These are phyloP conservation scores for Enteromius paludinosus DNA, from an alignment of 2,797 vertebrate species.

Conservation along the genomic window DNA sequence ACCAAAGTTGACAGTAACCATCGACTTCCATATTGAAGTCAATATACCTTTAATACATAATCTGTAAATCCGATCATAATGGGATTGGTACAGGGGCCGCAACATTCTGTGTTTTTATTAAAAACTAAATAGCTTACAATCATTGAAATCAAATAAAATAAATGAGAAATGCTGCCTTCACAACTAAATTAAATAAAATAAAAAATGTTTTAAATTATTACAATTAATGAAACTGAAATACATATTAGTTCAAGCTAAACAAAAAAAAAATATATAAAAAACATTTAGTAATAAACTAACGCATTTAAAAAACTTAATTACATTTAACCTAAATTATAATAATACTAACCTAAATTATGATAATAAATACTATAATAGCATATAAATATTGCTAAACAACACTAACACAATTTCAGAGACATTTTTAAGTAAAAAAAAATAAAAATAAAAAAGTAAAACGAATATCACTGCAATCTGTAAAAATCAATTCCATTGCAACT, in stretches of 20 bases:
- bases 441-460: constrained; percentile 65
- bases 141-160: background rate
- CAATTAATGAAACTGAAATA: background rate
- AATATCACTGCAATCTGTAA: constrained; percentile 67
- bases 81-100: background rate
- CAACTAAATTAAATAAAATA: background rate
- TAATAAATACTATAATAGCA: background rate
- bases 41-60: background rate
- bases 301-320: background rate
- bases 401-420: background rate
- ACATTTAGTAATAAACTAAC: background rate
- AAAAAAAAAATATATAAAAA: too few species aligned
- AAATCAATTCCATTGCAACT: constrained; percentile 71
- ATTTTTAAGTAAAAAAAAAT: constrained; percentile 45
- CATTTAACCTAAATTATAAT: background rate
- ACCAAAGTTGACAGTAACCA: too few species aligned
- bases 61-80: background rate
- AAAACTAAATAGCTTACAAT: background rate
- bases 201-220: background rate
- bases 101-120: background rate
- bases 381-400: background rate
- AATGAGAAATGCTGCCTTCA: background rate
- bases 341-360: too few species aligned
- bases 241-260: too few species aligned
- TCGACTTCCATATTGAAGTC: too few species aligned